phyloP scores from a whole-genome alignment of 2,888 invertebrate genomes.

The Automeris io region DNA sequence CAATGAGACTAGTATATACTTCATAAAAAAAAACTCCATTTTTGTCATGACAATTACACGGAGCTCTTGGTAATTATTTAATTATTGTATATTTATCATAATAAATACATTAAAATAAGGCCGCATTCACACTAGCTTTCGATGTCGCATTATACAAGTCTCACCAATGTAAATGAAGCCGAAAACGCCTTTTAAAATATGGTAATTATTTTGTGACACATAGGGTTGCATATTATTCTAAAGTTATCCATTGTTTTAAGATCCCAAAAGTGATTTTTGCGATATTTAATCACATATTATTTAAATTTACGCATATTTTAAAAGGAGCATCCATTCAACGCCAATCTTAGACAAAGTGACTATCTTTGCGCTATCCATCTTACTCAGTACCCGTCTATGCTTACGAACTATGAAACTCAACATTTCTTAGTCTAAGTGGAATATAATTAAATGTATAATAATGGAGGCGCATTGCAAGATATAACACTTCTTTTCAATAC shows the following conservation, averaged over 20 bases:
- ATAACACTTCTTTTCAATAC: too few relatives aligned
- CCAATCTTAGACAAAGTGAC: conserved; percentile 22
- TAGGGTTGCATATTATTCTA: too few relatives aligned
- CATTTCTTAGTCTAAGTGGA: conserved; percentile 65
- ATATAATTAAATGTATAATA: conserved; percentile 52
- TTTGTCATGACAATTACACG: conserved; percentile 42
- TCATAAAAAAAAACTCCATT: conserved; percentile 41
- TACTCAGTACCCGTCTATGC: conserved; percentile 52
- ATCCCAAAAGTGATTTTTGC: too few relatives aligned
- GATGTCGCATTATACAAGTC: conserved; percentile 55
- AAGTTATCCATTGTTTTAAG: conserved; percentile 7
- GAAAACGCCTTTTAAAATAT: conserved; percentile 59
- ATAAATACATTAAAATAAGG: conserved; percentile 52
- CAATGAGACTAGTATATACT: conserved; percentile 72
- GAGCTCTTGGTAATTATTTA: conserved; percentile 45
- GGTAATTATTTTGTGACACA: too few relatives aligned
- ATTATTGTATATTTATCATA: conserved; percentile 26
- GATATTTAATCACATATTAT: too few relatives aligned
- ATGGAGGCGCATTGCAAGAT: conserved; percentile 17
- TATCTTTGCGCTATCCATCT: conserved; percentile 27
- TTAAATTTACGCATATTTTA: conserved; percentile 58
- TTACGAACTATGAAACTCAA: conserved; percentile 37
- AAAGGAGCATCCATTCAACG: conserved; percentile 47
- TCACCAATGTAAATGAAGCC: conserved; percentile 64
- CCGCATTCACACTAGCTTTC: conserved; percentile 68